These are phyloP conservation scores for Acanthacorydalis orientalis DNA, from an alignment of 2,888 invertebrate genomes.

Conservation along the genomic window DNA sequence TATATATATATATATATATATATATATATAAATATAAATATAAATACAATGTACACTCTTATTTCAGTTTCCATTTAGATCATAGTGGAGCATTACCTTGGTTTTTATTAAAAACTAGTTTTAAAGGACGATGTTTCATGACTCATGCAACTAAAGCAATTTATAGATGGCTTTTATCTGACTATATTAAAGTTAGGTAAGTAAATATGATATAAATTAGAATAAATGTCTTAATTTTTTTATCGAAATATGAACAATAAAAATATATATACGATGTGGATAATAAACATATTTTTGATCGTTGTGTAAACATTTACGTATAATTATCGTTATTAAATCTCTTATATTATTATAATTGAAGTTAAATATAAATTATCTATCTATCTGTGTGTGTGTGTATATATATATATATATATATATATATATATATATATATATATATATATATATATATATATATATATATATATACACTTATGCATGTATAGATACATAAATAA, in stretches of 20 bases:
- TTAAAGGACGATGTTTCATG: conserved; percentile 97
- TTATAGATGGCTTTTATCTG: conserved; percentile 93
- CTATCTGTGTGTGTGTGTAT: too few relatives aligned
- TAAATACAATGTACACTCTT: not conserved
- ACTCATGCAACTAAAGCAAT: conserved; percentile 99
- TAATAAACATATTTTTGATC: too few relatives aligned
- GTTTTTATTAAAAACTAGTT: conserved; percentile 93
- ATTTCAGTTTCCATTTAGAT: conserved; percentile 84
- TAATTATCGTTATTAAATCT: too few relatives aligned
- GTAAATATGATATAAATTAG: not conserved
- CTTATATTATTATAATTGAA: too few relatives aligned
- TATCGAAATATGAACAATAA: not conserved
- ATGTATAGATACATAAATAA: too few relatives aligned
- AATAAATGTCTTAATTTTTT: not conserved
- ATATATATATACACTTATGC: not conserved
- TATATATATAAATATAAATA: conserved; percentile 9
- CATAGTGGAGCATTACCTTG: conserved; percentile 97
- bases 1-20: not conserved
- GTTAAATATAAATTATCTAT: too few relatives aligned
- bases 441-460: conserved; percentile 11
- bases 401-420: too few relatives aligned
- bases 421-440: too few relatives aligned
- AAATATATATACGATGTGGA: too few relatives aligned
- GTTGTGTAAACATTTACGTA: too few relatives aligned
- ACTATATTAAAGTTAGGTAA: conserved; percentile 94